phyloP scores from a whole-genome alignment of 2,113 vertebrate species.

The Archocentrus centrarchus region DNA sequence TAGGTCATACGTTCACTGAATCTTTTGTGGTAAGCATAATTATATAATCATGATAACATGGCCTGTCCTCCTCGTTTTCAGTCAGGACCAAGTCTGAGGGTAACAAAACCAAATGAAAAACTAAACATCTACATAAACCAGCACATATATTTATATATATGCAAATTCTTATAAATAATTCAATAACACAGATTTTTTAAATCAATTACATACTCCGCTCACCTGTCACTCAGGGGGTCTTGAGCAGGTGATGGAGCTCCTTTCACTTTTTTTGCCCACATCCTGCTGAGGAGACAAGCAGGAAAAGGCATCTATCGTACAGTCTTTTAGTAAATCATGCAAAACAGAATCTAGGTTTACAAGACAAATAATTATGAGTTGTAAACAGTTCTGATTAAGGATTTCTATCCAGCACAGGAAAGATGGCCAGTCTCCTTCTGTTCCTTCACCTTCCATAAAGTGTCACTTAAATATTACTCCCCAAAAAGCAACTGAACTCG shows the following conservation, averaged over 20 bases:
- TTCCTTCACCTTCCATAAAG: fast-evolving
- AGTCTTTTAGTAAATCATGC: not conserved
- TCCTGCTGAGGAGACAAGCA: fast-evolving
- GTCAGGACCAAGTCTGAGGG: too few relatives aligned
- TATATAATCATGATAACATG: too few relatives aligned
- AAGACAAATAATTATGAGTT: not conserved
- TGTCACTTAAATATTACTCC: not conserved
- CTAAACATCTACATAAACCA: too few relatives aligned
- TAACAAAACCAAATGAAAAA: too few relatives aligned
- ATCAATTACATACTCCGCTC: not conserved
- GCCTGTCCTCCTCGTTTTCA: too few relatives aligned
- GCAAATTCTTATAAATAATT: too few relatives aligned
- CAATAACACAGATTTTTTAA: too few relatives aligned
- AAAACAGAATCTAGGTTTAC: not conserved
- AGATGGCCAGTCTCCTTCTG: not conserved
- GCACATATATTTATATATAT: too few relatives aligned
- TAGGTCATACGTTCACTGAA: not conserved
- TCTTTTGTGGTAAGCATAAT: too few relatives aligned
- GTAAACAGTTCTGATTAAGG: not conserved
- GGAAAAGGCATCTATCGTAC: not conserved
- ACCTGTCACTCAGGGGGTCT: not conserved
- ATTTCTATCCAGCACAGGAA: not conserved
- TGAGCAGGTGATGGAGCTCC: too few relatives aligned
- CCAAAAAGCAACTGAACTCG: not conserved
- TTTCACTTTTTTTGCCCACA: not conserved